Evolutionary conservation across 1,140 invertebrate genomes (phyloP), one percentile per base, ranked within the genome.

Genomic region (Elysia chlorotica): DNA sequence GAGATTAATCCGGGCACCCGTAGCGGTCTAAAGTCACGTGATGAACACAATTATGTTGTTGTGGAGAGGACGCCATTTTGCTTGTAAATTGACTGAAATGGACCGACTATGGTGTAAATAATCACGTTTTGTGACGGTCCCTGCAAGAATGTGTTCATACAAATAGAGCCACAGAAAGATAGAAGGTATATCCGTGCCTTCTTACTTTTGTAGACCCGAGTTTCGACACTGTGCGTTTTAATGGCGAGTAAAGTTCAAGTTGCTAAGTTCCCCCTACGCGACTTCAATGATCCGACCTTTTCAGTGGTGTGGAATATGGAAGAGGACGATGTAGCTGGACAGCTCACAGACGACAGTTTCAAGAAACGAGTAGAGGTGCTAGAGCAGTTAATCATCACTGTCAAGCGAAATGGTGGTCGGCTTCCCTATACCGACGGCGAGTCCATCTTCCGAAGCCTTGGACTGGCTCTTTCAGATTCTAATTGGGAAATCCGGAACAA

Each of bases 1-100:
- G n/a, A n/a, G n/a, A n/a, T n/a, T n/a, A n/a, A n/a, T n/a, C n/a
- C n/a, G n/a, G n/a, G n/a, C n/a, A n/a, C n/a, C n/a, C n/a, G n/a
- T n/a, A n/a, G n/a, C n/a, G n/a, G n/a, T n/a, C n/a, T n/a, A n/a
- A n/a, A 54, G 74, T 83, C 84, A 85, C 82, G 82, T 85, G 84
- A 85, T 82, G 79, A 80, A 79, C 82, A 84, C 82, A 85, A 81
- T 84, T 81, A 78, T 83, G 84, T 85, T 85, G 84, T 85, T 84
- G 82, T 83, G 82, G 81, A 81, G 74, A 81, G 73, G 76, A 75
- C 80, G 82, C 82, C 82, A 85, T 85, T 76, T 84, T 84, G 68
- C 65, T 37, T 14, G 41, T 21, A 56, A 35, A 25, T 17, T 4
- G 41, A 17, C 38, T 10, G 65, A 41, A 14, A 48, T 1, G 6